These are phyloP conservation scores for Linnaemya tessellans DNA, from an alignment of 2,888 invertebrate species.

Conservation along the genomic window DNA sequence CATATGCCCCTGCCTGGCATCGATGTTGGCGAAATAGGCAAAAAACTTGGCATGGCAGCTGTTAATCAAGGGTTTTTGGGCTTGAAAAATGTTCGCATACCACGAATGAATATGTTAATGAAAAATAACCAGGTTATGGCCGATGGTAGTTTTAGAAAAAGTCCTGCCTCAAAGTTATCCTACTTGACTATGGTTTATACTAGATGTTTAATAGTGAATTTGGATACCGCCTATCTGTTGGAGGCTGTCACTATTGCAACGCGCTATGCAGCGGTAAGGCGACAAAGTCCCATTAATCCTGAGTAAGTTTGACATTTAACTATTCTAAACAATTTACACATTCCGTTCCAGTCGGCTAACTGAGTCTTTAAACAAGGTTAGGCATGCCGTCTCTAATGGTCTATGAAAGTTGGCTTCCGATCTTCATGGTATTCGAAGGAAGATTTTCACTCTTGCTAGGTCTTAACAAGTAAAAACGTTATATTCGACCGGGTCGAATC, in stretches of 20 bases:
- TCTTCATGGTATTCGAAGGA: too few species aligned
- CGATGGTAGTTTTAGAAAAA: constrained; percentile 92
- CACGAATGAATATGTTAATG: constrained; percentile 94
- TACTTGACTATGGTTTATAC: constrained; percentile 95
- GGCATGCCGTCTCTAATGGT: too few species aligned
- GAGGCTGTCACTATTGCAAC: constrained; percentile 94
- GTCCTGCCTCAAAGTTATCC: constrained; percentile 90
- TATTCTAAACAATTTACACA: too few species aligned
- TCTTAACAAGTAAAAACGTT: too few species aligned
- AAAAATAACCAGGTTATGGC: constrained; percentile 95
- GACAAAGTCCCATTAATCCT: constrained; percentile 92
- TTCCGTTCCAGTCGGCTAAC: too few species aligned
- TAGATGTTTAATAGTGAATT: constrained; percentile 90
- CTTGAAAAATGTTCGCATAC: constrained; percentile 92
- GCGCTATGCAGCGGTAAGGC: constrained; percentile 93
- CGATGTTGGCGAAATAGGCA: constrained; percentile 96
- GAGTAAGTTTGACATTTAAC: constrained; percentile 84
- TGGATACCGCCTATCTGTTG: constrained; percentile 88
- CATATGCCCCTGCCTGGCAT: constrained; percentile 93
- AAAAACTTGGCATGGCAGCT: constrained; percentile 94
- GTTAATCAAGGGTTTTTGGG: constrained; percentile 96
- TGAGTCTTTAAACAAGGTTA: too few species aligned
- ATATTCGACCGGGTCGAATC: too few species aligned
- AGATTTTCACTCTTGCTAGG: too few species aligned
- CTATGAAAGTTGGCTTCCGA: too few species aligned